Evolutionary conservation across 1,140 invertebrate genomes (phyloP), one percentile per base, ranked within the genome.

Genomic region (Drosophila lacertosa): DNA sequence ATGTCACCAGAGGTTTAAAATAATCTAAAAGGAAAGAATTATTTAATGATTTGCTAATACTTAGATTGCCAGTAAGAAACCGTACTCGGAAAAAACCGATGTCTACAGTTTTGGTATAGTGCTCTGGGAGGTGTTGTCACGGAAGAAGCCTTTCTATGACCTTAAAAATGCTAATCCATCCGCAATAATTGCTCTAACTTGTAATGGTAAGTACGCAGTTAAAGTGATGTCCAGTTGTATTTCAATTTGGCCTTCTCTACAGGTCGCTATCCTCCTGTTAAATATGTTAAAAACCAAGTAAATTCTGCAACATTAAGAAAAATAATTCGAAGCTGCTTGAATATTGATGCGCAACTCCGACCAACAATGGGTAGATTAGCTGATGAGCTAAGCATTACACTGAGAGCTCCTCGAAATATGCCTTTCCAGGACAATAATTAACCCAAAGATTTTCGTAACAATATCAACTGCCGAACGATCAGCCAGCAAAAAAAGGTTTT

Each of bases 1-100:
- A 62, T 50, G 42, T 22, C 58, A n/a, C 45, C 58, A 50, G 45
- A 62, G 32, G 45, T 62, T 47, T 10, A 13, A 29, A 55, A 6
- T 44, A 3, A 4, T 20, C 16, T 11, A 3, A 10, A 20, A 4
- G 0, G 7, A 20, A 10, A 20, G 16, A 20, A 4, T 18, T 18
- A 0, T 1, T 44, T 20, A 2, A 32, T 10, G 29, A 32, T 11
- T 44, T 9, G 2, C 7, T 10, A 10, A 11, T 11, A 16, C 9
- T 3, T 20, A 55, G 37, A 1, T 55, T 42, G 9, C 10, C 22
- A 3, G 26, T 18, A 1, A n/a, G 3, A 0, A 6, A 47, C 26
- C 1, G 0, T 59, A 59, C 11, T 37, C 42, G n/a, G 44, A 59
- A 15, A 59, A 39, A 13, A 24, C 44, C 16, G 57, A 59, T 39